Conservation (phyloP, 1,140 invertebrate species). For the Manduca sexta region DNA sequence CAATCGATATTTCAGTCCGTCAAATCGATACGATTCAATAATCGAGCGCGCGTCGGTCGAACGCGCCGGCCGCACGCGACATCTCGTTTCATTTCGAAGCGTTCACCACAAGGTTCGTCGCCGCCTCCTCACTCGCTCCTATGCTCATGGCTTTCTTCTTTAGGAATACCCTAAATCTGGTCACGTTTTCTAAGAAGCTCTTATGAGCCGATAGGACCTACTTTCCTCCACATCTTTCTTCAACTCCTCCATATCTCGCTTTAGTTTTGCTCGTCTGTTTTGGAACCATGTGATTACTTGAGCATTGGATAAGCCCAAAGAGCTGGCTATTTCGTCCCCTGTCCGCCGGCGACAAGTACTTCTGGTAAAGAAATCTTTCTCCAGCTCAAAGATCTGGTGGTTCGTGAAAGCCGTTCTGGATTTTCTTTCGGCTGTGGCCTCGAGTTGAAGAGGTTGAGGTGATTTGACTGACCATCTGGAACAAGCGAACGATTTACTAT, state of each 20-base stretch:
- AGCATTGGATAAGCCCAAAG: constrained; percentile 94
- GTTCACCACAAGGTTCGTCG: constrained; percentile 66
- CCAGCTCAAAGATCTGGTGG: constrained; percentile 98
- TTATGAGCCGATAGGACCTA: constrained; percentile 88
- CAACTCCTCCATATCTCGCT: constrained; percentile 97
- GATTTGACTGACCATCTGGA: constrained; percentile 81
- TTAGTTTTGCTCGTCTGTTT: constrained; percentile 96
- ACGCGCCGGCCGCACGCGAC: constrained; percentile 38
- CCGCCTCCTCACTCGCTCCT: constrained; percentile 71
- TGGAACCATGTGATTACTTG: constrained; percentile 99
- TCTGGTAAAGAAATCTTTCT: constrained; percentile 98
- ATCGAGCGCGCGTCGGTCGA: constrained; percentile 55
- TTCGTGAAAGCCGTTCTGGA: constrained; percentile 98
- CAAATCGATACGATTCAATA: constrained; percentile 37
- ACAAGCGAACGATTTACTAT: constrained; percentile 52
- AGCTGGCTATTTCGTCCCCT: constrained; percentile 95
- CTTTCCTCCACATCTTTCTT: constrained; percentile 97
- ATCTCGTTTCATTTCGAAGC: constrained; percentile 68
- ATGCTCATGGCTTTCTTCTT: constrained; percentile 87
- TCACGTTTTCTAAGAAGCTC: constrained; percentile 92
- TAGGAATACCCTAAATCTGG: constrained; percentile 89
- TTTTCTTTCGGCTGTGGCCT: constrained; percentile 96
- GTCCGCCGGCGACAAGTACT: constrained; percentile 97
- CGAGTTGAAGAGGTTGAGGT: constrained; percentile 91
- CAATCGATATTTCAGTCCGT: constrained; percentile 12